Evolutionary conservation across 2,113 vertebrate species (phyloP), one percentile per base, ranked within the genome.

Genomic region (Lycocorax pyrrhopterus): DNA sequence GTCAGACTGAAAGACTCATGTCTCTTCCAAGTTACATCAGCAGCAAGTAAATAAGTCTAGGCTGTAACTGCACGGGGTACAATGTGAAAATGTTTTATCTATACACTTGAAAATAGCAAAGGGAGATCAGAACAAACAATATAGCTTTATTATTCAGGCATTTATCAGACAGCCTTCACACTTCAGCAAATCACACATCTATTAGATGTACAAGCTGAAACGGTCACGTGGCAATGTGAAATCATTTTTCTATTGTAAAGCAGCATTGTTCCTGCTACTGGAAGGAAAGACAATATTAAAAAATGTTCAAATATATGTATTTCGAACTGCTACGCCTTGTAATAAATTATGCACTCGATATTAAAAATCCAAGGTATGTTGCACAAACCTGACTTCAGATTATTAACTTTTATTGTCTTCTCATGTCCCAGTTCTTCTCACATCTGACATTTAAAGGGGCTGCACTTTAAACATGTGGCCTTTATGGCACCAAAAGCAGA

Each of bases 311-410:
- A 96, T 88, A 55, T 49, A 89, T 51, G 93, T 95, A 87, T 87
- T 87, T 60, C 77, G 60, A 90, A 49, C 32, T 3, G 9, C 74
- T 93, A 91, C 79, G 79, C 72, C 87, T 84, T 95, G 94, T 91
- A 84, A 93, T 87, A 97, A 91, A 94, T 92, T 91, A 94, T 76
- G 91, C 87, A 46, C 77, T 90, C 21, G 21, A 94, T 97, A 94
- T 95, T 93, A 95, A 94, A 97, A 91, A 89, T 32, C 58, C 19
- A 7, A 87, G 87, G 93, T 82, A 81, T 5, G 0, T 92, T 72
- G 60, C 88, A 94, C 83, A 87, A 81, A 69, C n/a, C 63, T 3
- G 16, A 75, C 56, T 89, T 72, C 10, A 55, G 69, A 92, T 90
- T 92, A 94, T 92, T 90, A 94, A 86, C 49, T 95, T 91, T 85